Evolutionary conservation across 2,797 vertebrate species (phyloP).

Genomic region (Etheostoma nigrum): DNA sequence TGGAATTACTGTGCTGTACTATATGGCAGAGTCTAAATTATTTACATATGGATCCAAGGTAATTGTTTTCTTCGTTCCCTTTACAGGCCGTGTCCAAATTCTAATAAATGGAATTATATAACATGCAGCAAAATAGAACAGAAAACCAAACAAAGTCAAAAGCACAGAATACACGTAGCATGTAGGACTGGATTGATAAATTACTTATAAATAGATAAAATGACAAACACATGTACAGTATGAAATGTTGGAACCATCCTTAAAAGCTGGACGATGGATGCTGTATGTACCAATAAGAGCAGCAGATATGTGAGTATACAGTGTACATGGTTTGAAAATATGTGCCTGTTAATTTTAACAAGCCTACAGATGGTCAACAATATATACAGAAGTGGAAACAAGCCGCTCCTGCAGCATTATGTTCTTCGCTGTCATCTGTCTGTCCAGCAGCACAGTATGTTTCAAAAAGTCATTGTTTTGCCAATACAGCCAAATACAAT

Average conservation of each 20-base stretch:
- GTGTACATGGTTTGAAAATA: not conserved
- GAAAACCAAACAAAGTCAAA: not conserved
- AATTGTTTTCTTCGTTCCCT: slow-evolving; percentile 8
- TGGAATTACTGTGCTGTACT: not conserved
- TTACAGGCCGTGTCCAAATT: not conserved
- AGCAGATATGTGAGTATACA: slow-evolving; percentile 6
- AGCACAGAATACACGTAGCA: not conserved
- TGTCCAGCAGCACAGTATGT: not conserved
- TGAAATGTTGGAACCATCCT: not conserved
- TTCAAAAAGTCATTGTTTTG: not conserved
- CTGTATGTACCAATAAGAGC: not conserved
- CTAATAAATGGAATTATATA: not conserved
- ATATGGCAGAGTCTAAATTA: slow-evolving; percentile 2
- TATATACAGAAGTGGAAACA: slow-evolving; percentile 20
- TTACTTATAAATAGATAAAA: not conserved
- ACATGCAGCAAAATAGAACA: not conserved
- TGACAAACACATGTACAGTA: not conserved
- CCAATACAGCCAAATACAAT: not conserved
- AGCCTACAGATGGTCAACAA: slow-evolving; percentile 42
- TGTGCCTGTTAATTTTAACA: slow-evolving; percentile 10
- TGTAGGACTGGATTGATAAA: not conserved
- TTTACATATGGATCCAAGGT: slow-evolving; percentile 18
- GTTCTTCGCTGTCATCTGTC: not conserved
- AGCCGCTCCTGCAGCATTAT: not conserved
- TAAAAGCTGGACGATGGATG: not conserved